These are phyloP conservation scores for Hydroisotoma schaefferi DNA, from an alignment of 2,888 invertebrate genomes.

Conservation along the genomic window DNA sequence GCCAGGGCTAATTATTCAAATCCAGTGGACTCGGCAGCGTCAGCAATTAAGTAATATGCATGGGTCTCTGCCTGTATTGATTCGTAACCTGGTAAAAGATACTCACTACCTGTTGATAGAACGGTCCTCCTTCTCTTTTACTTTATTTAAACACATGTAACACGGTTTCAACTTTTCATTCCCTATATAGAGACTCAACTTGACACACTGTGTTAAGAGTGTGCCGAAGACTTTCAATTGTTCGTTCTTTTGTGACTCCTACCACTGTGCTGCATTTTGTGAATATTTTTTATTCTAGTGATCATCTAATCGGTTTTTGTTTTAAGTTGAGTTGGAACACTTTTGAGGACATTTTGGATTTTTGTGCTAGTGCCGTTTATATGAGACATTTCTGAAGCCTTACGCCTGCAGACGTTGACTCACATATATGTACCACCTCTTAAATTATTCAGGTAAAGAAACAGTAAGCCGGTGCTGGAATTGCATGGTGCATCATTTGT, in stretches of 20 bases:
- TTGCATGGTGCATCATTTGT: no score
- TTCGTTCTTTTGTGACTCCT: neutral
- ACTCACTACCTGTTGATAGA: neutral
- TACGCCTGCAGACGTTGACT: no score
- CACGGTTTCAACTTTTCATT: constrained; percentile 21
- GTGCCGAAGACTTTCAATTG: neutral
- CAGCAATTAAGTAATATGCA: no score
- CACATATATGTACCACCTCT: no score
- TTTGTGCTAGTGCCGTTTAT: neutral
- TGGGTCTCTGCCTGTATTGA: no score
- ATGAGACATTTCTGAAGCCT: no score
- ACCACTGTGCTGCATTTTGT: neutral
- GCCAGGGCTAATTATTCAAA: no score
- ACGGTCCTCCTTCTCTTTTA: neutral
- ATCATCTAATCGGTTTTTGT: neutral
- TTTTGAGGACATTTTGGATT: neutral
- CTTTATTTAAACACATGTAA: constrained; percentile 5
- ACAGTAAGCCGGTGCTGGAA: no score
- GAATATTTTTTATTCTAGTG: neutral
- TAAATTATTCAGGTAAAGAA: no score
- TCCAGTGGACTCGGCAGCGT: no score
- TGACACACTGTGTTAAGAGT: neutral
- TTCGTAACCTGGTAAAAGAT: neutral
- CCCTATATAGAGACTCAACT: constrained; percentile 9
- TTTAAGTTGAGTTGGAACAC: neutral